Evolutionary conservation across 2,888 invertebrate species (phyloP).

Genomic region (Epsilonema sp.): DNA sequence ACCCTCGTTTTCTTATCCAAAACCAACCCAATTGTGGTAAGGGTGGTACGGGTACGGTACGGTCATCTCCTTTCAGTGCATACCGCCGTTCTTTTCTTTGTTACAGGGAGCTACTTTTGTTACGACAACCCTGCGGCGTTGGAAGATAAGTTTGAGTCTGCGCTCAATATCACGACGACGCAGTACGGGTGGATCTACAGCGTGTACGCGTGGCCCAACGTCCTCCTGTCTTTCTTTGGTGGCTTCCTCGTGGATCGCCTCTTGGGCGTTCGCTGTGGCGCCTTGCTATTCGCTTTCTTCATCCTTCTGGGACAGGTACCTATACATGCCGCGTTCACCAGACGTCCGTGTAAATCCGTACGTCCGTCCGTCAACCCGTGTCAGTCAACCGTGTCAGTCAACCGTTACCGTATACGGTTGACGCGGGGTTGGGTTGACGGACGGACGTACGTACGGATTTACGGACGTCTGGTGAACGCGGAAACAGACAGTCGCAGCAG

Average conservation of each 20-base stretch:
- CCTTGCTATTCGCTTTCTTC: conserved; percentile 68
- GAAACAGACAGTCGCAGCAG: no score
- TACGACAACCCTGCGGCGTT: conserved; percentile 8
- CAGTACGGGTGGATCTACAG: conserved; percentile 72
- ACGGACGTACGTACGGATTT: no score
- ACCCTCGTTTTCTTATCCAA: no score
- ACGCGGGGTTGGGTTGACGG: no score
- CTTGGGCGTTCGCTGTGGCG: conserved; percentile 77
- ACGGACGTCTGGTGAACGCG: no score
- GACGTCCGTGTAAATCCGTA: no score
- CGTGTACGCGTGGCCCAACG: conserved; percentile 94
- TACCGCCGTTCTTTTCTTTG: not conserved
- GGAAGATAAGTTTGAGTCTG: no score
- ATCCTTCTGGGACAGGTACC: conserved; percentile 63
- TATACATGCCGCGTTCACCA: not conserved
- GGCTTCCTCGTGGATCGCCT: conserved; percentile 84
- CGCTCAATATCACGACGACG: no score
- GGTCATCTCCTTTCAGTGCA: not conserved
- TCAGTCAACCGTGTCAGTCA: conserved; percentile 8
- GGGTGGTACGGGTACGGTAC: no score
- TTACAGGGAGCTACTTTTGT: conserved; percentile 8
- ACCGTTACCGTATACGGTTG: no score
- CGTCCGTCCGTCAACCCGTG: no score
- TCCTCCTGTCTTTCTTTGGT: conserved; percentile 78
- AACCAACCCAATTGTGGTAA: no score